These are phyloP conservation scores for Phaetusa simplex DNA, from an alignment of 2,113 vertebrate species.

Conservation along the genomic window DNA sequence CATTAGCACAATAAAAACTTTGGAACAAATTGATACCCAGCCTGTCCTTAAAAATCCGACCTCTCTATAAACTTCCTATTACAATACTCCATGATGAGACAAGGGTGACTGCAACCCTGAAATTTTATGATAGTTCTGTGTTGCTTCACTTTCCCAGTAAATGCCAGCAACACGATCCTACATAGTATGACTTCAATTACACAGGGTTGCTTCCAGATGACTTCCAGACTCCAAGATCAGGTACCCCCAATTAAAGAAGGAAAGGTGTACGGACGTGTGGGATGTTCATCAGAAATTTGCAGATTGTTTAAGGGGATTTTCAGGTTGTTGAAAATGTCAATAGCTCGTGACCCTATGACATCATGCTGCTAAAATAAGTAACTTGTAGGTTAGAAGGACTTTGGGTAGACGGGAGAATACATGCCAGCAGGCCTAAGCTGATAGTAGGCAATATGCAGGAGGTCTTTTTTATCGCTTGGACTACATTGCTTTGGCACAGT, in stretches of 20 bases:
- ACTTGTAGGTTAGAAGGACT: neutral
- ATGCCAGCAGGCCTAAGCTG: neutral
- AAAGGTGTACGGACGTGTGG: neutral
- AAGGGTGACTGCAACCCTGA: conserved; percentile 5
- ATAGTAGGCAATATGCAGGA: neutral
- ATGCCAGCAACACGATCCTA: neutral
- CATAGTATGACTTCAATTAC: neutral
- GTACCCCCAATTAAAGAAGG: neutral
- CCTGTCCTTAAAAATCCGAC: conserved; percentile 53
- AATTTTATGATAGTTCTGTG: conserved; percentile 8
- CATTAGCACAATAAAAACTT: conserved; percentile 67
- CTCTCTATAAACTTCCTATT: conserved; percentile 32
- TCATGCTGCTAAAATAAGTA: neutral
- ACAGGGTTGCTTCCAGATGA: neutral
- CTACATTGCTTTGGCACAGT: neutral
- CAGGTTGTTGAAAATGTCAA: neutral
- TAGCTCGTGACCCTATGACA: neutral
- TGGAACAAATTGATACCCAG: conserved; percentile 30
- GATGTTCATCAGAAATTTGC: neutral
- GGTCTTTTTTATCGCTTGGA: neutral
- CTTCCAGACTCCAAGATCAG: neutral
- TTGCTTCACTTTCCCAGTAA: conserved; percentile 8
- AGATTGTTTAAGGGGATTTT: neutral
- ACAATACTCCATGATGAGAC: neutral
- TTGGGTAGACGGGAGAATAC: neutral